A percentile compares a stretch with the other conserved stretches of the same genome.
Evolutionary conservation across 2,888 invertebrate species (phyloP).

Genomic region (Heteromyza rotundicornis): DNA sequence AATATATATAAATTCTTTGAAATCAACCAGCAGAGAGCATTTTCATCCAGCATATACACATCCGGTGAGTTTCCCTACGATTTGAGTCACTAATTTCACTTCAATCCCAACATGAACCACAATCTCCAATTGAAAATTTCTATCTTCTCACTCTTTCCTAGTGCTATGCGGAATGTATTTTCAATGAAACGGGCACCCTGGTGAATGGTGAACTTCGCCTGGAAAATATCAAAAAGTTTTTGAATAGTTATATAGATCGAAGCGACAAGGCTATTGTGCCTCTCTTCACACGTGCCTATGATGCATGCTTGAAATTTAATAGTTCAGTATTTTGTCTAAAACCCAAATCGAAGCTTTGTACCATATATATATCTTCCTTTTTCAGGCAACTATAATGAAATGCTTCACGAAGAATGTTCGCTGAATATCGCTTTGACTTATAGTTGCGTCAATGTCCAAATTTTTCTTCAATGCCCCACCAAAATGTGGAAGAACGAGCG

Average conservation of each 20-base stretch:
- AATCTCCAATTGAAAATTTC: background rate
- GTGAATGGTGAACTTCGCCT: slow-evolving; percentile 46
- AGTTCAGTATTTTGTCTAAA: too few relatives aligned
- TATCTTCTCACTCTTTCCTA: slow-evolving; percentile 24
- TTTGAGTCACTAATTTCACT: too few relatives aligned
- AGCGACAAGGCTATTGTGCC: slow-evolving; percentile 52
- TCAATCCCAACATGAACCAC: too few relatives aligned
- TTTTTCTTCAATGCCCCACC: slow-evolving; percentile 52
- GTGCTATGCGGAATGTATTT: slow-evolving; percentile 59
- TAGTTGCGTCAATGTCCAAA: slow-evolving; percentile 57
- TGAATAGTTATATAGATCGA: slow-evolving; percentile 44
- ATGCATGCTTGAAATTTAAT: slow-evolving; percentile 50
- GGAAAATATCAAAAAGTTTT: slow-evolving; percentile 44
- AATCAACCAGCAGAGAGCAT: slow-evolving; percentile 40
- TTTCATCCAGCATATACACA: slow-evolving; percentile 52
- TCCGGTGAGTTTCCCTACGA: too few relatives aligned
- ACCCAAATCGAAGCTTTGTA: too few relatives aligned
- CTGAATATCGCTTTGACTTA: slow-evolving; percentile 55
- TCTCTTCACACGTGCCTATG: slow-evolving; percentile 50
- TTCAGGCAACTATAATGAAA: slow-evolving; percentile 38
- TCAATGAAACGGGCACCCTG: slow-evolving; percentile 52
- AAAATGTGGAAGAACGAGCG: slow-evolving; percentile 53
- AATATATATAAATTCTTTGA: slow-evolving; percentile 47
- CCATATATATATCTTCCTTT: too few relatives aligned
- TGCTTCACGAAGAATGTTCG: slow-evolving; percentile 50